Evolutionary conservation across 2,797 vertebrate genomes (phyloP).

Genomic region (Cynodonichthys magdalenae): DNA sequence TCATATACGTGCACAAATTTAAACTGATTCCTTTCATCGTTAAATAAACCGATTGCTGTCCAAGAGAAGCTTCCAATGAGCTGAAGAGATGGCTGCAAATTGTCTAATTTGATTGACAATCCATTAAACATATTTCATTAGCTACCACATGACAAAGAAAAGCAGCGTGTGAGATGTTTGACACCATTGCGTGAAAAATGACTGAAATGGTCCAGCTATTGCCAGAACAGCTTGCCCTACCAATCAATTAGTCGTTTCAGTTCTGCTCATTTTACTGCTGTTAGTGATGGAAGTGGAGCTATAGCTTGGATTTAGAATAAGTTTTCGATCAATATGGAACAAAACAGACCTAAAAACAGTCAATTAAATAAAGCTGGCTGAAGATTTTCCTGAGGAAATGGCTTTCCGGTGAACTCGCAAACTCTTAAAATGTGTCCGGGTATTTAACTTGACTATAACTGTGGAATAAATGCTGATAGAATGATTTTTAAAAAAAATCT

Average conservation of each 20-base stretch:
- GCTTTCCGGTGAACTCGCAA: no score
- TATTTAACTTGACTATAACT: background rate
- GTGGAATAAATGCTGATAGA: background rate
- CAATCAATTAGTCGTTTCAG: background rate
- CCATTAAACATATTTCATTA: slow-evolving; percentile 1
- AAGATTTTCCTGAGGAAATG: background rate
- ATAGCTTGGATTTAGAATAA: background rate
- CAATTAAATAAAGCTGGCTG: background rate
- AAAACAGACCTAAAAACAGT: background rate
- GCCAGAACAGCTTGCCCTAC: background rate
- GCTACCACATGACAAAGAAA: slow-evolving; percentile 3
- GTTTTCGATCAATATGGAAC: slow-evolving; percentile 4
- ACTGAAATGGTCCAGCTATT: background rate
- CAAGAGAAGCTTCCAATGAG: background rate
- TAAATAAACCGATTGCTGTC: background rate
- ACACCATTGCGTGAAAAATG: background rate
- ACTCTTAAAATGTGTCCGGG: background rate
- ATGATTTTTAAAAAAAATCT: background rate
- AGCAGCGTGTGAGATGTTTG: background rate
- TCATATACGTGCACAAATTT: slow-evolving; percentile 20
- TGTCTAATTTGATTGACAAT: background rate
- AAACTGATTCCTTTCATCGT: slow-evolving; percentile 1
- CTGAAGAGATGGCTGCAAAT: background rate
- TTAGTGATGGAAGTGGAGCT: background rate
- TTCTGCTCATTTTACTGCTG: background rate